A percentile compares a stretch with the other conserved stretches of the same genome.
These are phyloP conservation scores for Hippopotamyrus pictus DNA, from an alignment of 2,797 vertebrate species.

Conservation along the genomic window DNA sequence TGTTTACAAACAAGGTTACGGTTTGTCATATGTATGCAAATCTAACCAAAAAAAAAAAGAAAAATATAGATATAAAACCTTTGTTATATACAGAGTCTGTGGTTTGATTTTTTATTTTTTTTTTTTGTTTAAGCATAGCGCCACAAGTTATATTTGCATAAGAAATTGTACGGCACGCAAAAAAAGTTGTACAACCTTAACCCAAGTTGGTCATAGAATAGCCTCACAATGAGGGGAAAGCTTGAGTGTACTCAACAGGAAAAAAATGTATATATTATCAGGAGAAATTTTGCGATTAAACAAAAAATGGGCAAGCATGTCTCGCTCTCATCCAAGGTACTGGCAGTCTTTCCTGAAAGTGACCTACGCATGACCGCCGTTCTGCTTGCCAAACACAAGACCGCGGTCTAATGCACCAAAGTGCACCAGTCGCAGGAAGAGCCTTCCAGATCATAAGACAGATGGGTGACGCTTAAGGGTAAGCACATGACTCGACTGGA, in stretches of 20 bases:
- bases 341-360: neutral
- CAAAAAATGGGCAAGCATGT: neutral
- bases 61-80: neutral
- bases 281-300: neutral
- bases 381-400: neutral
- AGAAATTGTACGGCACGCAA: neutral
- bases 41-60: neutral
- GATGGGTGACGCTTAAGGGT: neutral
- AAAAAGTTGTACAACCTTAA: neutral
- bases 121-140: neutral
- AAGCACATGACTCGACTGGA: neutral
- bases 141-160: conserved; percentile 16
- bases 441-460: neutral
- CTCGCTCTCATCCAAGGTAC: neutral
- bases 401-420: neutral
- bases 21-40: neutral
- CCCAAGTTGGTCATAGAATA: neutral
- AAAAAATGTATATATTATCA: neutral
- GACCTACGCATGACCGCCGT: neutral
- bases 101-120: neutral
- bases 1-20: neutral
- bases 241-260: neutral
- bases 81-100: neutral
- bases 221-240: neutral
- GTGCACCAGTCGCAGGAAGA: neutral